Conservation (phyloP, 2,888 invertebrate genomes). For the Limnephilus marmoratus region DNA sequence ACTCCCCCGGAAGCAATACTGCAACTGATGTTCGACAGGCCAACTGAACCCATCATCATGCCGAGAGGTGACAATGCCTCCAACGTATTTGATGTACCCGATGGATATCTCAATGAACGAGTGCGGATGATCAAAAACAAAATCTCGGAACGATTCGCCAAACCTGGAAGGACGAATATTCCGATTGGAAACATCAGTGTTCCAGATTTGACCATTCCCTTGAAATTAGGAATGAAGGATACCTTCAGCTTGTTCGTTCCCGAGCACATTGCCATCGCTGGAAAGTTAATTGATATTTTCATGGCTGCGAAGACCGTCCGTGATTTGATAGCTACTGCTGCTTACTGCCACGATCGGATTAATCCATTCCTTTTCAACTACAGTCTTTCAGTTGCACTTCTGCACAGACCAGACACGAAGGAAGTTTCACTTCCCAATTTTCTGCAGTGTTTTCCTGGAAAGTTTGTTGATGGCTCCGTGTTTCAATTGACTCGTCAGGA, state of each 20-base stretch:
- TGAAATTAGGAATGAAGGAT: slow-evolving; percentile 78
- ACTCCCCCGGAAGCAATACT: slow-evolving; percentile 68
- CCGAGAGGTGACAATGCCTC: slow-evolving; percentile 78
- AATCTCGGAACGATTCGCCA: slow-evolving; percentile 80
- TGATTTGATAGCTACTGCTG: slow-evolving; percentile 76
- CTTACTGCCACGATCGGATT: slow-evolving; percentile 77
- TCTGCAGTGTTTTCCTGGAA: slow-evolving; percentile 76
- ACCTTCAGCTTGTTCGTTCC: slow-evolving; percentile 87
- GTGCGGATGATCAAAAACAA: slow-evolving; percentile 65
- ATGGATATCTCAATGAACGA: slow-evolving; percentile 70
- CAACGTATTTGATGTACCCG: slow-evolving; percentile 77
- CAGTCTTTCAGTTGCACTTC: slow-evolving; percentile 78
- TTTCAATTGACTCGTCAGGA: slow-evolving; percentile 72
- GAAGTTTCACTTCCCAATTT: slow-evolving; percentile 75
- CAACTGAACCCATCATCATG: slow-evolving; percentile 81
- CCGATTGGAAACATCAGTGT: slow-evolving; percentile 75
- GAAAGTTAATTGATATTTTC: slow-evolving; percentile 82
- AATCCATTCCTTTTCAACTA: slow-evolving; percentile 81
- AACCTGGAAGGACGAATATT: slow-evolving; percentile 75
- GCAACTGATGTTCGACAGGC: slow-evolving; percentile 80
- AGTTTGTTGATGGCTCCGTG: slow-evolving; percentile 74
- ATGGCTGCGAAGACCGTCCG: slow-evolving; percentile 78
- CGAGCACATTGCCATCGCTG: slow-evolving; percentile 83
- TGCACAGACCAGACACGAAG: slow-evolving; percentile 77
- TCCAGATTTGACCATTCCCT: slow-evolving; percentile 79